Base-by-base conservation (phyloP, 2,113 vertebrate genomes). In the Perca flavescens region DNA sequence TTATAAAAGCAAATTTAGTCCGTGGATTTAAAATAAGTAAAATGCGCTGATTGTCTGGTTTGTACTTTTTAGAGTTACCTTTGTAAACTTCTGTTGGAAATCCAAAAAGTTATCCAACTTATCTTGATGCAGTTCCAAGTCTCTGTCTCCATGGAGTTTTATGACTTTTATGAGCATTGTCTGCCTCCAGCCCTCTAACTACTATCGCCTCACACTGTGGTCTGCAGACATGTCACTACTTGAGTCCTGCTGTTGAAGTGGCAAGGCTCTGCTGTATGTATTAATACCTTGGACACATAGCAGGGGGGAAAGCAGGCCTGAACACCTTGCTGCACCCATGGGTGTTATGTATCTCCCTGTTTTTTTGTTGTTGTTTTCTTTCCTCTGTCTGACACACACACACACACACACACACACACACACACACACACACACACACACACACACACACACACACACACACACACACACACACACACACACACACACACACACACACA, bases 211-310 rank as follows among this genome's bases (percentile, higher is more conserved):
- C 22, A 3, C 28, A 1, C 28, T 43, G 50, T 31, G 43, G 56
- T 76, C 72, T 75, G 70, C 67, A 76, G 60, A 63, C 62, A 50
- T 66, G 76, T 83, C 58, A 71, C 69, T 21, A 3, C 66, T 60
- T 50, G 21, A 68, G 73, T 58, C 7, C 58, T 47, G 60, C 74
- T 49, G 53, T 10, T 57, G 73, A 86, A 65, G 80, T 76, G 21
- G 22, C 58, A 53, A 67, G 74, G 49, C 74, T 83, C 82, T 79
- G 56, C 84, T 68, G 72, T 86, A 66, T 88, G 74, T 91, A 92
- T 88, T 85, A 92, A 91, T 93, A 91, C 70, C 58, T 25, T 11
- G 49, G 57, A 74, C 58, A 66, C 54, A 53, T 79, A 79, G 74
- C 79, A 77, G 47, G n/a, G n/a, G 70, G 53, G 56, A 56, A 25